Conservation (phyloP, 2,888 invertebrate species). For the Apomyelois bistriatella region DNA sequence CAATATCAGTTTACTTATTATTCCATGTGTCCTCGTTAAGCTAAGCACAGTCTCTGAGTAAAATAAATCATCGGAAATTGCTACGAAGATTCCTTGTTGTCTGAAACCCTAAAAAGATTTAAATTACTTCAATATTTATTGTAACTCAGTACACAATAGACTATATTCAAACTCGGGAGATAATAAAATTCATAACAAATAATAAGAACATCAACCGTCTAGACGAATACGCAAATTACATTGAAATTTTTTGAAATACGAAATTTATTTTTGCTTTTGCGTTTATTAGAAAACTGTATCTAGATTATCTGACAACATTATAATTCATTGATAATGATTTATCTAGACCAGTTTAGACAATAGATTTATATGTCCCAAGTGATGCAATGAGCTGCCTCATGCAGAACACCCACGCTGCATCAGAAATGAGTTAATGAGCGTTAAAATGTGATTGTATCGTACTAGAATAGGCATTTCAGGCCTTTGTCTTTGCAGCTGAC, state of each 20-base stretch:
- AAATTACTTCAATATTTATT: no score
- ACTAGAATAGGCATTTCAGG: not conserved
- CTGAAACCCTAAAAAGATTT: no score
- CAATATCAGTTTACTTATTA: no score
- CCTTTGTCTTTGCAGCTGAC: not conserved
- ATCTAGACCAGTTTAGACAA: conserved; percentile 8
- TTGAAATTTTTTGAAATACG: not conserved
- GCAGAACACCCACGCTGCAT: conserved; percentile 8
- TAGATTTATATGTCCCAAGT: conserved; percentile 9
- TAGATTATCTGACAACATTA: not conserved
- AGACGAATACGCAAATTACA: conserved; percentile 8
- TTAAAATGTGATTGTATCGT: conserved; percentile 3
- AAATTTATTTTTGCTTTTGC: no score
- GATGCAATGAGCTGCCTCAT: conserved; percentile 10
- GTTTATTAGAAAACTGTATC: no score
- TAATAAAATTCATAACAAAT: not conserved
- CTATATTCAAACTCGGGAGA: no score
- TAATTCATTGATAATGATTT: conserved; percentile 4
- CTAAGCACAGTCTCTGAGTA: no score
- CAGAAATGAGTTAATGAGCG: conserved; percentile 11
- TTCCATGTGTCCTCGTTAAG: no score
- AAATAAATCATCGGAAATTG: no score
- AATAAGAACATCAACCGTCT: conserved; percentile 1
- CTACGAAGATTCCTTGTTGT: no score
- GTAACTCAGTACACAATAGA: no score